Conservation (phyloP, 2,888 invertebrate genomes). For the Selenia dentaria region DNA sequence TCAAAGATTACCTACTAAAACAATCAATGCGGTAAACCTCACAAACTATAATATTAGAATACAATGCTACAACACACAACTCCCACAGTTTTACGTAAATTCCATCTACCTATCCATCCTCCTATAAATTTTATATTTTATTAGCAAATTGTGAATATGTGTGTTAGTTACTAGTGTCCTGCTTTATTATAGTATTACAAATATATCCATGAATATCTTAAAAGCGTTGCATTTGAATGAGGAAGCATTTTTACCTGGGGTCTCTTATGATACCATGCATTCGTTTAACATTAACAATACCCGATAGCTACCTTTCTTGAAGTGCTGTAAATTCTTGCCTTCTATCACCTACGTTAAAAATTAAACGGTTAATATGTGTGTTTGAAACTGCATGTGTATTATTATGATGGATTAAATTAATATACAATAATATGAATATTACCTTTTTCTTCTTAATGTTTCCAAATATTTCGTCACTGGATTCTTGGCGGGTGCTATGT, state of each 20-base stretch:
- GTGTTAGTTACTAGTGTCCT: no score
- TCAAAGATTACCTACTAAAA: no score
- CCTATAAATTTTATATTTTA: no score
- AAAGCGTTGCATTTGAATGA: slow-evolving; percentile 4
- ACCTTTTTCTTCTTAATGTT: slow-evolving; percentile 69
- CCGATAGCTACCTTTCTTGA: slow-evolving; percentile 57
- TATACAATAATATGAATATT: slow-evolving; percentile 18
- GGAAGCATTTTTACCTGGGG: slow-evolving; percentile 3
- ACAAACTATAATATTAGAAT: no score
- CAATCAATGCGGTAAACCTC: no score
- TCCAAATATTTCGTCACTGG: slow-evolving; percentile 67
- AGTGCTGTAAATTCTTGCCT: slow-evolving; percentile 54
- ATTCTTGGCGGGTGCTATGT: slow-evolving; percentile 55
- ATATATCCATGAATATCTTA: not conserved
- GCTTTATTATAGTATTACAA: no score
- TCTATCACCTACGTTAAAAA: slow-evolving; percentile 64
- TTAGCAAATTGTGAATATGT: no score
- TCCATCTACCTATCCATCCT: no score
- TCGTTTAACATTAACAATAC: slow-evolving; percentile 27
- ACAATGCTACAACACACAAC: no score
- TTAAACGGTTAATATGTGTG: slow-evolving; percentile 15
- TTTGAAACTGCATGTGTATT: not conserved
- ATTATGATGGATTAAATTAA: not conserved
- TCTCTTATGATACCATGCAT: slow-evolving; percentile 36
- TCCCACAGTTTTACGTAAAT: no score